Percentiles rank a stretch among this genome's conserved stretches.
phyloP scores from a whole-genome alignment of 92 coral and sea anemone species.

The Phenganax subtilis region DNA sequence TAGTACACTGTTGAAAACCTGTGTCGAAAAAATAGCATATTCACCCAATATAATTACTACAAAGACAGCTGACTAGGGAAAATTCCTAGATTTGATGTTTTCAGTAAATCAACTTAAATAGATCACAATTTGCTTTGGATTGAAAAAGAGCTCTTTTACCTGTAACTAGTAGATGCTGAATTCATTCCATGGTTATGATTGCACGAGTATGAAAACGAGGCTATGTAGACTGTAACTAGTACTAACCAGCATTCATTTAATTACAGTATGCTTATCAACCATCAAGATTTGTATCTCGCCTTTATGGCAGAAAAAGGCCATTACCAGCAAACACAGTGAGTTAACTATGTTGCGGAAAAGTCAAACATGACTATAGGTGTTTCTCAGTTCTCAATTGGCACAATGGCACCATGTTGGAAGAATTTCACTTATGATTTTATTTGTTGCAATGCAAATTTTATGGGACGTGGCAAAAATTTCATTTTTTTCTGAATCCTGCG shows the following conservation, averaged over 20 bases:
- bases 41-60: too few relatives aligned
- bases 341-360: neutral
- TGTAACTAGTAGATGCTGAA: too few relatives aligned
- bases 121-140: too few relatives aligned
- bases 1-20: neutral
- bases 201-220: neutral
- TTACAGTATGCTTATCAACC: slow-evolving; percentile 41
- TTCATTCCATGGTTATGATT: neutral
- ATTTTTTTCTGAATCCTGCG: too few relatives aligned
- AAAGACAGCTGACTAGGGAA: too few relatives aligned
- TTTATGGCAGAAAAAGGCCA: slow-evolving; percentile 61
- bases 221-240: neutral
- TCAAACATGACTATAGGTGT: neutral
- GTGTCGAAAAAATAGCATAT: too few relatives aligned
- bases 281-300: slow-evolving; percentile 37
- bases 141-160: too few relatives aligned
- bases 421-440: neutral
- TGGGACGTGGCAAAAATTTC: too few relatives aligned
- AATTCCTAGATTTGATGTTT: too few relatives aligned
- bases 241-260: neutral
- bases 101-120: too few relatives aligned
- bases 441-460: too few relatives aligned
- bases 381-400: too few relatives aligned
- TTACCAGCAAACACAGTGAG: slow-evolving; percentile 90
- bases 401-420: neutral